phyloP scores from a whole-genome alignment of 2,113 vertebrate species.

The Trogon melanurus region DNA sequence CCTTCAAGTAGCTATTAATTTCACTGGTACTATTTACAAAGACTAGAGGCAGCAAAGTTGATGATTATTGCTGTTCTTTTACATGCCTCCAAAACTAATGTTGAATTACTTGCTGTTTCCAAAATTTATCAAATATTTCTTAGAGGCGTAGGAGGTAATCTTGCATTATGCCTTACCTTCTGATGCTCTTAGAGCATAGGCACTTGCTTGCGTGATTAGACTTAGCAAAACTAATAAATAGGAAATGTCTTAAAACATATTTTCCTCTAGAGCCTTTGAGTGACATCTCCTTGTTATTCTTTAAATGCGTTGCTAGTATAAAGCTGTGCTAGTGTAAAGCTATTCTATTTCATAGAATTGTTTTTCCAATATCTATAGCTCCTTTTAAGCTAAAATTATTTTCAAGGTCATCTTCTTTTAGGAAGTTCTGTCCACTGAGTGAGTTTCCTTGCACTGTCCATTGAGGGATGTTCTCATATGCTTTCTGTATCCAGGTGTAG shows the following conservation, averaged over 20 bases:
- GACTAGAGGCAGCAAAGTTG: neutral
- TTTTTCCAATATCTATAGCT: slow-evolving; percentile 60
- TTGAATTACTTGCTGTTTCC: slow-evolving; percentile 5
- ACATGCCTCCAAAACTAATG: neutral
- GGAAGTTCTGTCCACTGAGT: slow-evolving; percentile 32
- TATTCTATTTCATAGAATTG: slow-evolving; percentile 55
- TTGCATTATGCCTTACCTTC: neutral
- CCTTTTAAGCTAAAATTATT: slow-evolving; percentile 28
- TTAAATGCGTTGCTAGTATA: slow-evolving; percentile 59
- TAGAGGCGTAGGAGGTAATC: neutral
- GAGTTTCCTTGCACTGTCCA: slow-evolving; percentile 40
- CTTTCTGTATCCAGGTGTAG: slow-evolving; percentile 71
- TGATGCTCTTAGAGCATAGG: neutral
- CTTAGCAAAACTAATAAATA: slow-evolving; percentile 49
- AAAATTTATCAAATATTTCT: slow-evolving; percentile 22
- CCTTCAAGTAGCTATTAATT: neutral
- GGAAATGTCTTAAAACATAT: slow-evolving; percentile 61
- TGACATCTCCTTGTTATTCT: slow-evolving; percentile 65
- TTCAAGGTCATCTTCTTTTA: slow-evolving; percentile 44
- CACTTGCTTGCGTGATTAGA: neutral
- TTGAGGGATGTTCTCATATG: slow-evolving; percentile 60
- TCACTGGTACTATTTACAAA: neutral
- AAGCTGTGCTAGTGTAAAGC: slow-evolving; percentile 52
- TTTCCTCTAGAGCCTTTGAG: slow-evolving; percentile 62
- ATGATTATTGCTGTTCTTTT: neutral